Percentiles rank a stretch among this genome's conserved stretches.
Evolutionary conservation across 1,140 invertebrate genomes (phyloP).

Genomic region (Condylostylus longicornis): DNA sequence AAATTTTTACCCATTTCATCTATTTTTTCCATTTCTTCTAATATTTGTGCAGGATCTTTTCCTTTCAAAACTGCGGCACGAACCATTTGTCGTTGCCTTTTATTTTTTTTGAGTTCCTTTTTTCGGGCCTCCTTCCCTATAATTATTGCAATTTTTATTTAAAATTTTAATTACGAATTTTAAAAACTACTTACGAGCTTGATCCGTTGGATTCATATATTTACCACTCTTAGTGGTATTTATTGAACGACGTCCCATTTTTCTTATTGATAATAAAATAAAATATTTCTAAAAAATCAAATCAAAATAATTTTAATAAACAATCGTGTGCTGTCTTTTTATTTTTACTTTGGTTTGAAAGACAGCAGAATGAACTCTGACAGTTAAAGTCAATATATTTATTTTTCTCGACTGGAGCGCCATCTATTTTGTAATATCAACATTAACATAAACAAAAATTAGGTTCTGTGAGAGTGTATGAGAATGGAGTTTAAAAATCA

Average conservation of each 20-base stretch:
- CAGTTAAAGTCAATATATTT: neutral
- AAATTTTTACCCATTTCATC: constrained; percentile 80
- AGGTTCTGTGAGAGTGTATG: too few relatives aligned
- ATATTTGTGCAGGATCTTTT: constrained; percentile 87
- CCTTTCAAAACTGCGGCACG: constrained; percentile 93
- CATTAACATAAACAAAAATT: too few relatives aligned
- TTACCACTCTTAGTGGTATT: constrained; percentile 99
- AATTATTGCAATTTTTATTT: constrained; percentile 10
- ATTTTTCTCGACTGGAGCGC: too few relatives aligned
- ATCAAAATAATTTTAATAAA: neutral
- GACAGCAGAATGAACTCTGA: neutral
- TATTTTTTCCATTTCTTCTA: constrained; percentile 93
- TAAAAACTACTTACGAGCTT: constrained; percentile 71
- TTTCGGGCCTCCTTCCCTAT: constrained; percentile 92
- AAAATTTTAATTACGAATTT: constrained; percentile 7
- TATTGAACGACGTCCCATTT: constrained; percentile 88
- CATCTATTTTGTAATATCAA: too few relatives aligned
- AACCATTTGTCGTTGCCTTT: constrained; percentile 89
- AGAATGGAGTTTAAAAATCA: too few relatives aligned
- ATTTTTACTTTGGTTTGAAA: neutral
- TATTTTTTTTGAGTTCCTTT: constrained; percentile 96
- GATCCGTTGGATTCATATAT: constrained; percentile 98
- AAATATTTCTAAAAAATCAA: neutral
- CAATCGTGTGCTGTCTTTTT: neutral
- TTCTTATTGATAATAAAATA: too few relatives aligned